These are phyloP conservation scores for Chrysaora quinquecirrha DNA, from an alignment of 30 jellyfish, hydroid and myxozoan genomes.

Conservation along the genomic window DNA sequence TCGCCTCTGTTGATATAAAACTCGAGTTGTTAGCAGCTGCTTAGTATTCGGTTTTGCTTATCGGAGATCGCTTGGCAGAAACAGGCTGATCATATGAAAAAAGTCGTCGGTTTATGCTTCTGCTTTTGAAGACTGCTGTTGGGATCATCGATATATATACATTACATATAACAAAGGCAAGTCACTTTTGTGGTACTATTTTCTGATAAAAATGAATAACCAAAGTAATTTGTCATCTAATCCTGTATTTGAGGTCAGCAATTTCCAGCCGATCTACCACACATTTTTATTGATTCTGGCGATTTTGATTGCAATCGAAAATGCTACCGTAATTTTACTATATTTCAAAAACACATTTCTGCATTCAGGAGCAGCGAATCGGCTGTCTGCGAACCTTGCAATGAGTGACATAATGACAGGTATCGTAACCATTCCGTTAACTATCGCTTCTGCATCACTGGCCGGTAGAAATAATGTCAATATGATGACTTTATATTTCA, in stretches of 20 bases:
- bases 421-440: slow-evolving; percentile 20
- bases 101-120: too few species aligned
- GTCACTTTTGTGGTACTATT: too few species aligned
- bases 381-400: slow-evolving; percentile 57
- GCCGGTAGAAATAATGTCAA: background rate
- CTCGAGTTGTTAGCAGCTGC: too few species aligned
- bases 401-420: slow-evolving; percentile 53
- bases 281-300: slow-evolving; percentile 31
- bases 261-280: slow-evolving; percentile 33
- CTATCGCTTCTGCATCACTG: slow-evolving; percentile 46
- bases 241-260: background rate
- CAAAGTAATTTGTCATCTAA: background rate
- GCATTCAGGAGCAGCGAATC: slow-evolving; percentile 17
- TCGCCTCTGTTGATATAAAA: too few species aligned
- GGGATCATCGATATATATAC: too few species aligned
- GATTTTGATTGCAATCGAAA: slow-evolving; percentile 11
- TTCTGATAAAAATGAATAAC: background rate
- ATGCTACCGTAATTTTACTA: slow-evolving; percentile 15
- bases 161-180: too few species aligned
- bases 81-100: too few species aligned
- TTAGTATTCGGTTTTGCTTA: too few species aligned
- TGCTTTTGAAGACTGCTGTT: too few species aligned
- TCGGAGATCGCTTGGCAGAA: too few species aligned
- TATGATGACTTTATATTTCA: slow-evolving; percentile 18
- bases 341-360: slow-evolving; percentile 13